Evolutionary conservation across 2,888 invertebrate genomes (phyloP).

Genomic region (Amiota communis): DNA sequence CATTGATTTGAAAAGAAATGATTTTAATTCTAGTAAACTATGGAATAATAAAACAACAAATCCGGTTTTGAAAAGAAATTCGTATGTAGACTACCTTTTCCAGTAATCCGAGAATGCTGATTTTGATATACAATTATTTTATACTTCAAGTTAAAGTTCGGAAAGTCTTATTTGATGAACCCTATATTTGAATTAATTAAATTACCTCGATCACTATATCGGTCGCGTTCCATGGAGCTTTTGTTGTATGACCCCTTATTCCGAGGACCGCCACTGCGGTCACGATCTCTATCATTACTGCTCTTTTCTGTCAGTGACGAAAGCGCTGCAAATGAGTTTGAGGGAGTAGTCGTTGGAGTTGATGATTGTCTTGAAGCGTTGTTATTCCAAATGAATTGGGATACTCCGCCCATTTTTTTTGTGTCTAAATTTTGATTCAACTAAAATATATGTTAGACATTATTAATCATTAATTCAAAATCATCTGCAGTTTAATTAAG

Average conservation of each 20-base stretch:
- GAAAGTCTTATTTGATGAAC: no score
- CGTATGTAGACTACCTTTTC: no score
- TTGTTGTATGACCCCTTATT: constrained; percentile 71
- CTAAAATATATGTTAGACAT: constrained; percentile 44
- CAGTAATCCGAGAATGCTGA: no score
- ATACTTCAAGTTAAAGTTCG: no score
- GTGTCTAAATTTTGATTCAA: constrained; percentile 65
- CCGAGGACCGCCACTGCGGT: constrained; percentile 67
- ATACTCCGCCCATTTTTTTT: constrained; percentile 69
- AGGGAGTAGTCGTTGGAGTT: constrained; percentile 61
- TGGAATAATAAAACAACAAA: no score
- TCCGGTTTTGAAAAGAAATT: no score
- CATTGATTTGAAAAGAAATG: no score
- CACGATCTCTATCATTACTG: constrained; percentile 55
- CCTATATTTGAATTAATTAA: background rate
- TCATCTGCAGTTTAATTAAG: no score
- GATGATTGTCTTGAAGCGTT: constrained; percentile 49
- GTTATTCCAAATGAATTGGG: constrained; percentile 65
- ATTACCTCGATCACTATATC: constrained; percentile 63
- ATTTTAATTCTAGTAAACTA: no score
- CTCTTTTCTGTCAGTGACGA: constrained; percentile 63
- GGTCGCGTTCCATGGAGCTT: constrained; percentile 70
- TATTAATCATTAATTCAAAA: background rate
- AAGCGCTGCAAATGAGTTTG: constrained; percentile 70
- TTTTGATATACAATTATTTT: no score